Base-by-base conservation (phyloP, 1,140 invertebrate species). In the Drosophila setifemur region DNA sequence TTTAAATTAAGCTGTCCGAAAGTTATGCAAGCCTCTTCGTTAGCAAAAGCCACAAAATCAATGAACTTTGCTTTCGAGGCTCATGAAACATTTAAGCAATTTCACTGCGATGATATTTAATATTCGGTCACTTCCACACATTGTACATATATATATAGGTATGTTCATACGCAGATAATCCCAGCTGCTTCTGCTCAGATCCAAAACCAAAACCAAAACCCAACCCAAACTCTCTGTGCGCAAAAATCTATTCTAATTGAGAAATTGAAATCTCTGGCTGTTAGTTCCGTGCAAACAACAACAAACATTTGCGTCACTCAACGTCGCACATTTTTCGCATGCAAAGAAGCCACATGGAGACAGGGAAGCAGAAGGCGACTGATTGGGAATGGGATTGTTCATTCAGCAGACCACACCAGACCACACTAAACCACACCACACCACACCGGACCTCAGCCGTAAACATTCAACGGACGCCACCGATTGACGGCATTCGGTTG, bases 201-300 rank as follows among this genome's bases (percentile, higher is more conserved):
- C n/a, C n/a, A n/a, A n/a, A n/a, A n/a, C n/a, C n/a, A n/a, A n/a
- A n/a, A n/a, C n/a, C n/a, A n/a, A n/a, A n/a, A n/a, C n/a, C n/a
- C n/a, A n/a, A n/a, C n/a, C n/a, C n/a, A n/a, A n/a, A 40, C 18
- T 58, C 25, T 25, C 12, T 14, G 40, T 29, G 45, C n/a, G 12
- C 23, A 35, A 54, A 43, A 16, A 42, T 70, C 35, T 35, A 50
- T 52, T 47, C 21, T 53, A 73, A 69, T 81, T 81, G 55, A 42
- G 49, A 70, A 64, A 81, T 58, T 58, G 8, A 66, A 81, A 67
- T 71, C 37, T 33, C 50, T 61, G 39, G 35, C 26, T 42, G 54
- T 61, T 40, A 29, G 26, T 37, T 35, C 39, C 23, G 60, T 21
- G 50, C 50, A 74, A 33, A 33, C 2, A 23, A 23, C 31, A 14